A percentile compares a stretch with the other conserved stretches of the same genome.
phyloP scores from a whole-genome alignment of 2,888 invertebrate genomes.

The Folsomia manolachei region DNA sequence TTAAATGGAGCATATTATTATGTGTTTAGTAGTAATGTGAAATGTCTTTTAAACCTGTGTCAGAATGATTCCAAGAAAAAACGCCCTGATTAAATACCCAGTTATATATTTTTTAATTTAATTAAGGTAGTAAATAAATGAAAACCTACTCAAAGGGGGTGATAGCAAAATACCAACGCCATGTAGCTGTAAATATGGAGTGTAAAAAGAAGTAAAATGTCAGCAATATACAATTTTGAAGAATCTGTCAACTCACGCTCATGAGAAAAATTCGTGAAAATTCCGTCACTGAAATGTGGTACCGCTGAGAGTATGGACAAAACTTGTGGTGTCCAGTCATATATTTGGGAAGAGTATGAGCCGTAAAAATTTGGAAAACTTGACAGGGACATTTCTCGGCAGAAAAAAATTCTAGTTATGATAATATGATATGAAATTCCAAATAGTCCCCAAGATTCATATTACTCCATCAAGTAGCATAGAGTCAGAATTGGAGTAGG shows the following conservation, averaged over 20 bases:
- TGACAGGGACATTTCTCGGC: background rate
- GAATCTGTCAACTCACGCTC: conserved; percentile 14
- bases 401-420: too few relatives aligned
- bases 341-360: background rate
- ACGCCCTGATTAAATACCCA: too few relatives aligned
- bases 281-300: background rate
- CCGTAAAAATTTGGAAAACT: background rate
- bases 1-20: conserved; percentile 2
- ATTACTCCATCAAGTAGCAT: too few relatives aligned
- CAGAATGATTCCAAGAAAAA: background rate
- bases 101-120: too few relatives aligned
- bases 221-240: background rate
- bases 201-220: background rate
- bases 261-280: conserved; percentile 9
- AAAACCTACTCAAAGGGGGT: conserved; percentile 15
- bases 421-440: too few relatives aligned
- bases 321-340: background rate
- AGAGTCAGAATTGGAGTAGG: too few relatives aligned
- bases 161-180: conserved; percentile 15
- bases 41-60: background rate
- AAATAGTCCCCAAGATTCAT: too few relatives aligned
- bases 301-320: background rate
- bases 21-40: background rate
- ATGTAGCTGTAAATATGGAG: background rate
- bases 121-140: too few relatives aligned